These are phyloP conservation scores for Caenorhabditis japonica DNA, from an alignment of 2,888 invertebrate genomes.

Conservation along the genomic window DNA sequence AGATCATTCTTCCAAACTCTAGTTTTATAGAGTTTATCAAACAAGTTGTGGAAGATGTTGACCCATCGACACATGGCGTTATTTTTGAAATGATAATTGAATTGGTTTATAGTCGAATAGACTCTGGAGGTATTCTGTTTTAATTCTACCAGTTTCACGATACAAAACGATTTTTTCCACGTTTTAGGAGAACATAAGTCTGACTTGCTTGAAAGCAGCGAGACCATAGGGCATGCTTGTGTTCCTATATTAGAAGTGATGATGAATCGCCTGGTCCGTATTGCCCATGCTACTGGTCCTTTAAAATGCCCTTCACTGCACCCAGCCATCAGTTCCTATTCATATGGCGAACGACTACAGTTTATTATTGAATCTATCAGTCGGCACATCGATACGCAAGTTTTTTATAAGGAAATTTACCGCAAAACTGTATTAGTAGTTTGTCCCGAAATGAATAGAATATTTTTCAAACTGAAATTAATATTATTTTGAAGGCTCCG, in stretches of 20 bases:
- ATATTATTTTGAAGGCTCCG: too few relatives aligned
- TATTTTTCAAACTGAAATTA: too few relatives aligned
- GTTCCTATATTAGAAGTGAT: conserved; percentile 26
- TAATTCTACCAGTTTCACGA: background rate
- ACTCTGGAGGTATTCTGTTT: conserved; percentile 29
- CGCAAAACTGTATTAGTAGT: too few relatives aligned
- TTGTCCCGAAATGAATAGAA: background rate
- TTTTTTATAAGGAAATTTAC: too few relatives aligned
- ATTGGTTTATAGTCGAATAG: conserved; percentile 31
- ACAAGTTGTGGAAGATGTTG: conserved; percentile 48
- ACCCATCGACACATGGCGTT: conserved; percentile 36
- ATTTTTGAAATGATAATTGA: conserved; percentile 50
- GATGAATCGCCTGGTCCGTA: conserved; percentile 20
- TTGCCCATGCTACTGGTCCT: conserved; percentile 27
- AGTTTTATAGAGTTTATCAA: conserved; percentile 44
- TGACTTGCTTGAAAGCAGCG: conserved; percentile 3
- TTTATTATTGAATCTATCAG: conserved; percentile 50
- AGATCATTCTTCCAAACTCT: conserved; percentile 27
- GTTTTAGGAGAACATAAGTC: conserved; percentile 27
- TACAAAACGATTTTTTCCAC: too few relatives aligned
- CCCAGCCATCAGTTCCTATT: conserved; percentile 43
- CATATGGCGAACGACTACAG: conserved; percentile 47
- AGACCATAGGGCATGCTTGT: conserved; percentile 4
- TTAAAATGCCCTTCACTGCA: conserved; percentile 32
- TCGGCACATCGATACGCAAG: conserved; percentile 11